Conservation (phyloP, 2,888 invertebrate genomes). For the Norana najaformis region DNA sequence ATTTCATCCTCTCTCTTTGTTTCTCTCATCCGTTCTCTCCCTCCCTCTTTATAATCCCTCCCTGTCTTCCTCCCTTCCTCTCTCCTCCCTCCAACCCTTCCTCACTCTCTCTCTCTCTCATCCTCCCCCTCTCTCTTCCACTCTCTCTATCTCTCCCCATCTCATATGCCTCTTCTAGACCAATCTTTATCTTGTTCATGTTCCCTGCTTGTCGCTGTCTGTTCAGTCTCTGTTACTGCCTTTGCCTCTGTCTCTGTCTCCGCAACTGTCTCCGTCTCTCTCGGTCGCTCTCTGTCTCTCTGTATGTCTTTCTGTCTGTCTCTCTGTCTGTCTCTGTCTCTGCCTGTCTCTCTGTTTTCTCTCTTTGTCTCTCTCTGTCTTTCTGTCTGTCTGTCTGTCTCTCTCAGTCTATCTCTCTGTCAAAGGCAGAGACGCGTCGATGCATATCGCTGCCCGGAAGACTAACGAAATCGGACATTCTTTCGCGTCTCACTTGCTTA, state of each 20-base stretch:
- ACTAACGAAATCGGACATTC: neutral
- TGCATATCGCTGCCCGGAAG: neutral
- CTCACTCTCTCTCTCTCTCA: too few species aligned
- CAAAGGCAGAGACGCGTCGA: neutral
- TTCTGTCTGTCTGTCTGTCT: neutral
- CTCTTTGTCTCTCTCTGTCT: neutral
- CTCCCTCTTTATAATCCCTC: too few species aligned
- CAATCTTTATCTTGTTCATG: too few species aligned
- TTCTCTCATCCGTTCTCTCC: too few species aligned
- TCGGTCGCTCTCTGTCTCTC: neutral
- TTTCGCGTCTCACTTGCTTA: neutral
- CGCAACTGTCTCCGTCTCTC: neutral
- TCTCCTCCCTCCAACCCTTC: too few species aligned
- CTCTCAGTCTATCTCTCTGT: neutral
- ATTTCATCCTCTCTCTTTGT: too few species aligned
- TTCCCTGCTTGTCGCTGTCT: too few species aligned
- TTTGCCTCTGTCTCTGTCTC: neutral
- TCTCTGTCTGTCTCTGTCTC: neutral
- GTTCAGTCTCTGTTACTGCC: too few species aligned
- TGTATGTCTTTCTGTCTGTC: neutral
- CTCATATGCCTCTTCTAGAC: too few species aligned
- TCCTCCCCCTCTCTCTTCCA: too few species aligned
- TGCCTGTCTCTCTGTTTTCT: neutral
- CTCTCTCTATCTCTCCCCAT: too few species aligned
- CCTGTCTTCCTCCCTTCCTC: too few species aligned